Conservation (phyloP, 2,888 invertebrate species). For the Drosophila suboccidentalis region DNA sequence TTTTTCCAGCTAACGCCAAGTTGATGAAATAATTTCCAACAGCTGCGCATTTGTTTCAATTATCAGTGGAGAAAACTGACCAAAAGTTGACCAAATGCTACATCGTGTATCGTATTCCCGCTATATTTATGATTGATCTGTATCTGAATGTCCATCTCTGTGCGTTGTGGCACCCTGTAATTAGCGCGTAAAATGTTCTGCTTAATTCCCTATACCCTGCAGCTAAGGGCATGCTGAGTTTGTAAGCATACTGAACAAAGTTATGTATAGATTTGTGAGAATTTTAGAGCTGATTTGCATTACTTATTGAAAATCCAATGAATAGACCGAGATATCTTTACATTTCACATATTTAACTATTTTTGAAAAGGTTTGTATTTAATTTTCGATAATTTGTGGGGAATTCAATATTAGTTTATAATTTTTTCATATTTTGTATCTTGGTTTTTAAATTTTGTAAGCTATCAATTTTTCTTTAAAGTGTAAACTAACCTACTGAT, state of each 20-base stretch:
- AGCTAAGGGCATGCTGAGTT: neutral
- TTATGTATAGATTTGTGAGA: neutral
- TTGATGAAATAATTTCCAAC: constrained; percentile 72
- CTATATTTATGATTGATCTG: constrained; percentile 81
- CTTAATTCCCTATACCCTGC: constrained; percentile 13
- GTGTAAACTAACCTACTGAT: neutral
- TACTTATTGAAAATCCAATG: too few species aligned
- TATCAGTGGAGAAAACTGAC: constrained; percentile 36
- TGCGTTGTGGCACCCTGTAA: constrained; percentile 79
- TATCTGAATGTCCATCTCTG: constrained; percentile 54
- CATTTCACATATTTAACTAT: too few species aligned
- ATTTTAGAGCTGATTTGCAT: too few species aligned
- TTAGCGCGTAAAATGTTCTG: constrained; percentile 70
- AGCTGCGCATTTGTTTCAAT: constrained; percentile 76
- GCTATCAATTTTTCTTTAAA: too few species aligned
- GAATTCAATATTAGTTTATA: too few species aligned
- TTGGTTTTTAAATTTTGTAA: too few species aligned
- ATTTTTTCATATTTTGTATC: too few species aligned
- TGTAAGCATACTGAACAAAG: neutral
- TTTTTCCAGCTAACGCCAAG: constrained; percentile 21
- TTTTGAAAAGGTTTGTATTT: too few species aligned
- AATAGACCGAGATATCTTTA: too few species aligned
- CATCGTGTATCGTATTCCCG: constrained; percentile 17
- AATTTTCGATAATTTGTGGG: too few species aligned
- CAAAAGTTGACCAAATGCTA: constrained; percentile 37